These are phyloP conservation scores for Cranoglanis bouderius DNA, from an alignment of 2,113 vertebrate genomes.

Conservation along the genomic window DNA sequence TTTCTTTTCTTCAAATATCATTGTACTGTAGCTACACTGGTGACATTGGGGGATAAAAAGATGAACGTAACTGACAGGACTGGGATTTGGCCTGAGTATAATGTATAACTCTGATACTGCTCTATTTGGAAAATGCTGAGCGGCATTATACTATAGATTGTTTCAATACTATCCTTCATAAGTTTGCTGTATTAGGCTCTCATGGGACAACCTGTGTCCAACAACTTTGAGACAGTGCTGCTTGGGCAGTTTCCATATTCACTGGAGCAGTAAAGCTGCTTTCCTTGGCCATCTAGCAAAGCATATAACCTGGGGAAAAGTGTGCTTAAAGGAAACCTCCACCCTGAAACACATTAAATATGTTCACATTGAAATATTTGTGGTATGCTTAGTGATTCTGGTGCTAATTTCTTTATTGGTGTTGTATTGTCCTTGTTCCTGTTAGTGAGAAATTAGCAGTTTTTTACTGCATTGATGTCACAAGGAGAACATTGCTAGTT, in stretches of 20 bases:
- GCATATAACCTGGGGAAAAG: background rate
- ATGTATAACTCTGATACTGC: background rate
- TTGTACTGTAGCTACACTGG: background rate
- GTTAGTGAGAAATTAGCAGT: background rate
- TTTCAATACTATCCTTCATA: background rate
- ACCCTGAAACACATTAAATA: background rate
- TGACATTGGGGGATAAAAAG: background rate
- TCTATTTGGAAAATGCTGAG: background rate
- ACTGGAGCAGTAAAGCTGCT: background rate
- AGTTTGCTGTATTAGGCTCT: background rate
- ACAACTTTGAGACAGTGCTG: background rate
- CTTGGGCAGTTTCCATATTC: conserved; percentile 20
- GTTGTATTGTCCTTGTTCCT: background rate
- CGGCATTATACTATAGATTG: background rate
- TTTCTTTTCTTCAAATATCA: background rate
- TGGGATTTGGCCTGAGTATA: background rate
- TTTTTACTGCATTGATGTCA: background rate
- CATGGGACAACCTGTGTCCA: background rate
- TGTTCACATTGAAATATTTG: background rate
- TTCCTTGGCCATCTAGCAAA: background rate
- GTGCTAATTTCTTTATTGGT: background rate
- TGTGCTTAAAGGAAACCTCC: background rate
- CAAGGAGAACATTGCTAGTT: background rate
- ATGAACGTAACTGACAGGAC: background rate
- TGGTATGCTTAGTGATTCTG: too few species aligned